Evolutionary conservation across 2,113 vertebrate genomes (phyloP), one percentile per base, ranked within the genome.

Genomic region (Verasper variegatus): DNA sequence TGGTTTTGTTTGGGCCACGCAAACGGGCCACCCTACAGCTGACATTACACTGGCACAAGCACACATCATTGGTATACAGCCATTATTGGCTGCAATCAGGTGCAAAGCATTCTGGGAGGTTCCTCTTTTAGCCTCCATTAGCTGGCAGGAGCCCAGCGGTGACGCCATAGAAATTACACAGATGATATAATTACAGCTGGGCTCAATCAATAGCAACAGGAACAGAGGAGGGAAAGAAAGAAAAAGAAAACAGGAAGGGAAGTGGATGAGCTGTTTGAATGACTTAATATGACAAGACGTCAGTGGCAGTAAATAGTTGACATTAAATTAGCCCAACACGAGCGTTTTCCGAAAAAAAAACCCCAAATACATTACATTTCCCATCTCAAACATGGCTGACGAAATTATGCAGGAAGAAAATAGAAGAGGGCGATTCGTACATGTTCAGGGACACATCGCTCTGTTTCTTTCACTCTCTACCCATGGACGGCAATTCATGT

Each of bases 141-240:
- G 76, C 81, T 88, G 85, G 79, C 85, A 90, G 82, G 68, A 84
- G 80, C 80, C 75, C 82, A 86, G 82, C 6, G 1, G 70, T 90
- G 90, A 91, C 78, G 85, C 74, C 86, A 90, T 81, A 88, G 85
- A 87, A 90, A 89, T 91, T 83, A 90, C 83, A 84, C 71, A 77
- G 81, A 87, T 83, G 85, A 91, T 89, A 86, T 88, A 89, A 91
- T 92, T 90, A 90, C 90, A 91, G 88, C 79, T 56, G 68, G 81
- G 80, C 83, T 90, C 87, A 91, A 88, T 91, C 89, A 89, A 90
- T 88, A 85, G 73, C 64, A 72, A 86, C 86, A 85, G 69, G 86
- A 91, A 80, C 76, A 81, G 74, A 65, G 63, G 83, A 72, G 71
- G 74, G 86, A 86, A 88, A 80, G 76, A 59, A 56, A 37, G 60